Conservation (phyloP, 2,113 vertebrate species). For the Zeus faber region DNA sequence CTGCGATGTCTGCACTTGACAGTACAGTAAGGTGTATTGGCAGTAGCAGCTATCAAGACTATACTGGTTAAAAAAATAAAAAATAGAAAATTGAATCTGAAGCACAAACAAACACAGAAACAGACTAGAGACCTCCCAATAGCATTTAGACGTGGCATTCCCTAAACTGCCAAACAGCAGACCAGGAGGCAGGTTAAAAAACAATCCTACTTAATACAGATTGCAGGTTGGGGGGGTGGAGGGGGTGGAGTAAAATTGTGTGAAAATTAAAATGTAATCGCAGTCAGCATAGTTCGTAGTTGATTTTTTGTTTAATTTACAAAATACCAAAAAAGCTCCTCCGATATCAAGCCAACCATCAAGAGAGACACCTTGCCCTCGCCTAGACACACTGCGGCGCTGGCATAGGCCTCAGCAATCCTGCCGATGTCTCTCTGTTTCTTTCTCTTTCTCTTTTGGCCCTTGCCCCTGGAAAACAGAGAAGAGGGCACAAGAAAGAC, state of each 20-base stretch:
- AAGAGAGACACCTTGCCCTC: slow-evolving; percentile 55
- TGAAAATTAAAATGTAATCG: background rate
- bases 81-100: background rate
- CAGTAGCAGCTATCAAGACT: background rate
- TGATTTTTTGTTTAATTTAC: slow-evolving; percentile 4
- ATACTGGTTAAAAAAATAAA: background rate
- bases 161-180: slow-evolving; percentile 3
- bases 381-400: slow-evolving; percentile 18
- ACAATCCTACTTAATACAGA: slow-evolving; percentile 9
- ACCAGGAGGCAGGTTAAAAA: slow-evolving; percentile 6
- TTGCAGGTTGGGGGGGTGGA: background rate
- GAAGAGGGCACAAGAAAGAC: slow-evolving; percentile 28
- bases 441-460: slow-evolving; percentile 85
- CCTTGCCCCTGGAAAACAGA: slow-evolving; percentile 83
- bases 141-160: background rate
- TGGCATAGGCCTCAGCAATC: slow-evolving; percentile 40
- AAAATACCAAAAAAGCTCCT: slow-evolving; percentile 25
- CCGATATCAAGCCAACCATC: slow-evolving; percentile 27
- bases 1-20: background rate
- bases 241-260: background rate
- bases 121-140: background rate
- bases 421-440: slow-evolving; percentile 82
- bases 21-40: background rate
- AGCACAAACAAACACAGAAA: slow-evolving; percentile 12
- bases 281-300: slow-evolving; percentile 5